A percentile compares a stretch with the other conserved stretches of the same genome.
Conservation (phyloP, 1,140 invertebrate species). For the Drosophila sechellia region DNA sequence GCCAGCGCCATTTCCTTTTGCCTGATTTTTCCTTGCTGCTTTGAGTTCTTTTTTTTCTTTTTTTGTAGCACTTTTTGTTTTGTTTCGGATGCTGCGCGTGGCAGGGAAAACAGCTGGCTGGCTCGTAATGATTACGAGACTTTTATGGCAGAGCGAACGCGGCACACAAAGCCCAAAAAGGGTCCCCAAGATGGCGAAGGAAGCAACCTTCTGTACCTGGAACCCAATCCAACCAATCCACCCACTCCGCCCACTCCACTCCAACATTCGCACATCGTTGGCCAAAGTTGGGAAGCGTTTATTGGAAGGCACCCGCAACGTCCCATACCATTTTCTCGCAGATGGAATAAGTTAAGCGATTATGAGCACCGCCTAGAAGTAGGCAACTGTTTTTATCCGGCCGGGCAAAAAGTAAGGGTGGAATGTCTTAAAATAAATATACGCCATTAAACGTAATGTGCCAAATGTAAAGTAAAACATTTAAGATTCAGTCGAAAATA, state of each 20-base stretch:
- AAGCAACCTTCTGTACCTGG: slow-evolving; percentile 33
- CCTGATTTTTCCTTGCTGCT: slow-evolving; percentile 26
- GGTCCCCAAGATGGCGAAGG: slow-evolving; percentile 13
- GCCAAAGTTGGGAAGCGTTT: slow-evolving; percentile 68
- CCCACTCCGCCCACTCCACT: slow-evolving; percentile 36
- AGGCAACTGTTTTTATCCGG: slow-evolving; percentile 33
- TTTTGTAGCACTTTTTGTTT: slow-evolving; percentile 47
- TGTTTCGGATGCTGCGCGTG: slow-evolving; percentile 65
- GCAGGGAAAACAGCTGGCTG: slow-evolving; percentile 72
- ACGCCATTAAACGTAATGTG: slow-evolving; percentile 53
- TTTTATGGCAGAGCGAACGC: slow-evolving; percentile 53
- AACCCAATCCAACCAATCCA: background rate
- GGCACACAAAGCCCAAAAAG: slow-evolving; percentile 42
- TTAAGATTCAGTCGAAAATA: slow-evolving; percentile 22
- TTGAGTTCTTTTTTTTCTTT: slow-evolving; percentile 6
- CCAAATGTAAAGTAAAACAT: slow-evolving; percentile 41
- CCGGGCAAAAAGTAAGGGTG: background rate
- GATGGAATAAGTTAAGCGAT: slow-evolving; percentile 56
- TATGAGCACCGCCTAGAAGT: slow-evolving; percentile 65
- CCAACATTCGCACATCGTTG: slow-evolving; percentile 81
- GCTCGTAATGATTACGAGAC: slow-evolving; percentile 77
- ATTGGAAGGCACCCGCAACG: slow-evolving; percentile 51
- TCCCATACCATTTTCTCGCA: background rate
- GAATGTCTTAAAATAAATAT: slow-evolving; percentile 55
- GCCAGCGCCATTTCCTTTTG: slow-evolving; percentile 38